Conservation (phyloP, 2,113 vertebrate genomes). For the Narcine bancroftii region DNA sequence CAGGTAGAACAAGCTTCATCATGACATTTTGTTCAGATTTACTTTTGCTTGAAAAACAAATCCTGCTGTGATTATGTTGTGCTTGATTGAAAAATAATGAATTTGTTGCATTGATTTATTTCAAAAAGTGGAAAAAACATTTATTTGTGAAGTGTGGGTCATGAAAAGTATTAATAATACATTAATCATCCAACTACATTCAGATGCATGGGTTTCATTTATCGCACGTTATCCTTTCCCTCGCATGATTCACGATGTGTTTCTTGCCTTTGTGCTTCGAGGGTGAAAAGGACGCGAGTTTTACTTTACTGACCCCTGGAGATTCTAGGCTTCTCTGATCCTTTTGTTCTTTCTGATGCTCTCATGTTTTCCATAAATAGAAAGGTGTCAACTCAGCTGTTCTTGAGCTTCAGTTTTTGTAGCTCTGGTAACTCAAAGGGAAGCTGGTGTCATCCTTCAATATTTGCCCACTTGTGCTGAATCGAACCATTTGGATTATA, state of each 20-base stretch:
- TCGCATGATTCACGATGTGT: not conserved
- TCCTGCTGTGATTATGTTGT: not conserved
- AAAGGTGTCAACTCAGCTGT: not conserved
- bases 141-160: not conserved
- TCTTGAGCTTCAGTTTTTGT: not conserved
- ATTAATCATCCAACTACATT: not conserved
- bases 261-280: not conserved
- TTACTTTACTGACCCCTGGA: not conserved
- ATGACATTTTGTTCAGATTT: slow-evolving; percentile 4
- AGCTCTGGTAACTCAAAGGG: not conserved
- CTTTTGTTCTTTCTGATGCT: not conserved
- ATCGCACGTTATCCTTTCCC: not conserved
- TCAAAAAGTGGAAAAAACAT: not conserved
- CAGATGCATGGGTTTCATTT: slow-evolving; percentile 27
- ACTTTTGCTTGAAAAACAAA: slow-evolving; percentile 9
- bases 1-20: slow-evolving; percentile 27
- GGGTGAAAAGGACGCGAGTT: not conserved
- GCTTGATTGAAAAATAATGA: not conserved
- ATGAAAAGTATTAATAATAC: not conserved
- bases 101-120: not conserved
- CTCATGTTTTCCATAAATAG: not conserved
- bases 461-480: not conserved
- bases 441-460: not conserved
- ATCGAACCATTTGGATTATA: not conserved
- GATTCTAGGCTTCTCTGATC: not conserved